Evolutionary conservation across 2,888 invertebrate genomes (phyloP).

Genomic region (Argyresthia albistria): DNA sequence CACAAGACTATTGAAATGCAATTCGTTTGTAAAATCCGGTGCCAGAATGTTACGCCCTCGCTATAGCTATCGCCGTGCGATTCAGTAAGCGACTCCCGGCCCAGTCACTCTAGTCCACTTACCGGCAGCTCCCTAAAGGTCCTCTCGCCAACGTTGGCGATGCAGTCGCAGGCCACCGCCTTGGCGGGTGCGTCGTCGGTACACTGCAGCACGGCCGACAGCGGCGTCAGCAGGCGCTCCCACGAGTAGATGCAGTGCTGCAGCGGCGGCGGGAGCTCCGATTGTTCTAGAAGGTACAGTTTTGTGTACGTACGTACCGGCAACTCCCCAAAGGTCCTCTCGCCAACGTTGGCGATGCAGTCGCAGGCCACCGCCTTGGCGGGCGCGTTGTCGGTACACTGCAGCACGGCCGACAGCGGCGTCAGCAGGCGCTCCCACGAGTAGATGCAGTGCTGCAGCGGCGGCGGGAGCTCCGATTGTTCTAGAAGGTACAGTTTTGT

Average conservation of each 20-base stretch:
- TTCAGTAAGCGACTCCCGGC: too few relatives aligned
- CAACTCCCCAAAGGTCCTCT: constrained; percentile 78
- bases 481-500: constrained; percentile 24
- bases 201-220: constrained; percentile 73
- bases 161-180: constrained; percentile 80
- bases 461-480: constrained; percentile 34
- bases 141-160: constrained; percentile 83
- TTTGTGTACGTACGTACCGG: constrained; percentile 57
- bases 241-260: constrained; percentile 64
- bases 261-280: constrained; percentile 34
- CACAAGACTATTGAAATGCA: too few relatives aligned
- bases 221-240: constrained; percentile 73
- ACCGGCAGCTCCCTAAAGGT: constrained; percentile 82
- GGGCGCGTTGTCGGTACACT: constrained; percentile 62
- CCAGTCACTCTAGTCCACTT: constrained; percentile 18
- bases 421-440: constrained; percentile 77
- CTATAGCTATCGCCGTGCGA: too few relatives aligned
- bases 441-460: constrained; percentile 38
- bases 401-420: constrained; percentile 72
- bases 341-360: constrained; percentile 86
- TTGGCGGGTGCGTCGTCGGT: constrained; percentile 65
- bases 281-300: constrained; percentile 31
- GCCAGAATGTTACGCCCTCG: too few relatives aligned
- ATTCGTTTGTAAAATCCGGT: too few relatives aligned
- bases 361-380: constrained; percentile 79